Conservation (phyloP, 2,797 vertebrate genomes). For the Xenopus petersii region DNA sequence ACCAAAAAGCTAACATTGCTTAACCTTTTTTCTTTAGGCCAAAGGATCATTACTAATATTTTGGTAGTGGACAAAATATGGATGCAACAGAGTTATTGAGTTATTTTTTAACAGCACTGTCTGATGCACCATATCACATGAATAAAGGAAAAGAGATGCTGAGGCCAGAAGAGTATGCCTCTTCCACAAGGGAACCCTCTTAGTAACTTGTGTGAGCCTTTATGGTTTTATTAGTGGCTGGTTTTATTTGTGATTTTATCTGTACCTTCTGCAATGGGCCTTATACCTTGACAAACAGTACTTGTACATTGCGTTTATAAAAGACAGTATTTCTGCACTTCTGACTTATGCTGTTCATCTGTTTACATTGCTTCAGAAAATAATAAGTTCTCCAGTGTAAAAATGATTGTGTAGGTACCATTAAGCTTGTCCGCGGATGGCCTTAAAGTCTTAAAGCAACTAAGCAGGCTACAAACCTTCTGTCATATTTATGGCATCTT, state of each 20-base stretch:
- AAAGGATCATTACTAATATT: not conserved
- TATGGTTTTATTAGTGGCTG: slow-evolving; percentile 47
- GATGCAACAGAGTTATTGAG: slow-evolving; percentile 5
- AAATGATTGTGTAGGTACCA: slow-evolving; percentile 37
- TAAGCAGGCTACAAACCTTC: slow-evolving; percentile 45
- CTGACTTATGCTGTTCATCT: slow-evolving; percentile 45
- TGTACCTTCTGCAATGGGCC: slow-evolving; percentile 24
- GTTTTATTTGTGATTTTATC: slow-evolving; percentile 27
- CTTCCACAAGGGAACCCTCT: slow-evolving; percentile 39
- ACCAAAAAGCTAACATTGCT: too few species aligned
- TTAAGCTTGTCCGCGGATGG: slow-evolving; percentile 31
- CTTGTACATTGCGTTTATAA: slow-evolving; percentile 17
- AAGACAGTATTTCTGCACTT: slow-evolving; percentile 4
- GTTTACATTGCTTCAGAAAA: slow-evolving; percentile 47
- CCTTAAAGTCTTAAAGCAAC: slow-evolving; percentile 37
- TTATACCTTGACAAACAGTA: slow-evolving; percentile 42
- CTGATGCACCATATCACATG: slow-evolving; percentile 5
- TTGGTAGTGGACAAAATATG: not conserved
- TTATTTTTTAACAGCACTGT: slow-evolving; percentile 4
- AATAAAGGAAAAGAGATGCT: slow-evolving; percentile 11
- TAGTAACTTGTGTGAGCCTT: slow-evolving; percentile 28
- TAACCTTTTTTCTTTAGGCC: not conserved
- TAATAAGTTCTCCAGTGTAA: slow-evolving; percentile 53
- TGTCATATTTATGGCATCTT: slow-evolving; percentile 1
- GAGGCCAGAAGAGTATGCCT: slow-evolving; percentile 14